These are phyloP conservation scores for Irena cyanogastra DNA, from an alignment of 2,113 vertebrate genomes.

Conservation along the genomic window DNA sequence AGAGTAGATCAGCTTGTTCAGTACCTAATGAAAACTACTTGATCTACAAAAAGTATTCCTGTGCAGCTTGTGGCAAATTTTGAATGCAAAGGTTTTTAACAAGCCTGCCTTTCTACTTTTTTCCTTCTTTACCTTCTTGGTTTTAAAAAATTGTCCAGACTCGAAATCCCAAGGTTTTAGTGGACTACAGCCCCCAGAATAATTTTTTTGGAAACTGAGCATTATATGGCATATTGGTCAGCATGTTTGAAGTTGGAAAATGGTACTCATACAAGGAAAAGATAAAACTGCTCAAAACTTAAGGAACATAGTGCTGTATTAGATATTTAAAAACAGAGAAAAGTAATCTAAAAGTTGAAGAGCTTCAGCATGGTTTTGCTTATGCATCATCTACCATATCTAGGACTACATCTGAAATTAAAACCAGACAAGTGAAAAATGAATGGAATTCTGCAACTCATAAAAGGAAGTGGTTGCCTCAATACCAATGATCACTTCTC, in stretches of 20 bases:
- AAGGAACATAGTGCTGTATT: background rate
- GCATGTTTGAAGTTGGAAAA: background rate
- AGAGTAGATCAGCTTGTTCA: background rate
- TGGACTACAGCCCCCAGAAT: background rate
- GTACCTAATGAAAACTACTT: background rate
- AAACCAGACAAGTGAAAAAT: background rate
- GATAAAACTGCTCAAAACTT: background rate
- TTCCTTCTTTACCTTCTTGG: background rate
- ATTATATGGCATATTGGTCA: background rate
- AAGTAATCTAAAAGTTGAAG: background rate
- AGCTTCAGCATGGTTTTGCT: background rate
- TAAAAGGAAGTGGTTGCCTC: background rate
- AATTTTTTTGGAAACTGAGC: background rate
- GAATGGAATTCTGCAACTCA: background rate
- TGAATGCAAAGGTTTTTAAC: background rate
- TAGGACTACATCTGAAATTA: background rate
- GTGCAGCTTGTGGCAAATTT: background rate
- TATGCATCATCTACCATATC: background rate
- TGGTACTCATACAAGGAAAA: background rate
- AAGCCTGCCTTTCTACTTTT: background rate
- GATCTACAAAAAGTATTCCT: background rate
- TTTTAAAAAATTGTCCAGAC: background rate
- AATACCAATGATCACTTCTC: background rate
- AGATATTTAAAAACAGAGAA: background rate
- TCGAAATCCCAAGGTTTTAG: background rate